Base-by-base conservation (phyloP, 2,888 invertebrate species). In the Dynastes tityus region DNA sequence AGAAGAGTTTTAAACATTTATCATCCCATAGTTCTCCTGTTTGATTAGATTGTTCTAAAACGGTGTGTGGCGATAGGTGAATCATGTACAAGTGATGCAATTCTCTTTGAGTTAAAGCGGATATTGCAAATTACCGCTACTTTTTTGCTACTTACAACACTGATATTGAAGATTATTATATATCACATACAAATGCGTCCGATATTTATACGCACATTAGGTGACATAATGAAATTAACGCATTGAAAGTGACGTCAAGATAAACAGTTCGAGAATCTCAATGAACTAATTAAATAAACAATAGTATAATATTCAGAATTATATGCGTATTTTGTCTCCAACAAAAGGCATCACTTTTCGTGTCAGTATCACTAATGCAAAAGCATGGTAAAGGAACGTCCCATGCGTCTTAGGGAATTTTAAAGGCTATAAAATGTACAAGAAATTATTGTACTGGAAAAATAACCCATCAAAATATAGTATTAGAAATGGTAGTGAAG, bases 161-260 rank as follows among this genome's bases (percentile, higher is more conserved):
- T 37, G 32, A 37, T 16, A n/a, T 37, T 16, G 16, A 16, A 16
- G 40, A 65, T 45, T 65, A 65, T 65, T 65, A 65, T 4, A 65
- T 29, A 37, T 22, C 53, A n/a, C 1, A n/a, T n/a, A 53, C 11
- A 53, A 53, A 53, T n/a, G 8, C 53, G 53, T n/a, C 8, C 1
- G 8, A 55, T 16, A 8, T 16, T 8, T 16, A 22, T 9, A 45
- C 45, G 45, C 45, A 45, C 13, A 68, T 16, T 27, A 49, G 27
- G 22, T 68, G 68, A 68, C 68, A 27, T 68, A 51, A 51, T 68
- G 37, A 49, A 27, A 51, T 68, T 68, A 68, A 68, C 67, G 67
- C 45, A 68, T 22, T 51, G 16, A 55, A 55, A 27, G 27, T 27
- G 51, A 68, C 68, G 49, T 68, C 49, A 49, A 22, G n/a, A 32